Conservation (phyloP, 1,140 invertebrate species). For the Copidosoma floridanum region DNA sequence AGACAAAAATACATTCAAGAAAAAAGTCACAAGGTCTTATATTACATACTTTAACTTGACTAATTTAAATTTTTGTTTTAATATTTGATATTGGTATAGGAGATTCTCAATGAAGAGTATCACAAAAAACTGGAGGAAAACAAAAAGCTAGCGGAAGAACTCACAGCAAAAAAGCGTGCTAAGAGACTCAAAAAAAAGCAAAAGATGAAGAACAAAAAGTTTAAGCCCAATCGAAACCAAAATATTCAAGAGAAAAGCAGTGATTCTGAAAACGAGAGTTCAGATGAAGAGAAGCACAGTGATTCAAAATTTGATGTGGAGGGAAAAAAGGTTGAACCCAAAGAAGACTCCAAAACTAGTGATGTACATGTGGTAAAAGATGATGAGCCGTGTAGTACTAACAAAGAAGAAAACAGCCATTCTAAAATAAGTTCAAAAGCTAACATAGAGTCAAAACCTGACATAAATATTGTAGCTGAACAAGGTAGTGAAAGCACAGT, state of each 20-base stretch:
- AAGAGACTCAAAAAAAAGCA: conserved; percentile 79
- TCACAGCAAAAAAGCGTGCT: conserved; percentile 80
- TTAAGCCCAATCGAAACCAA: conserved; percentile 48
- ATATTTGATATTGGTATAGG: conserved; percentile 60
- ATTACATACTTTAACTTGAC: conserved; percentile 3
- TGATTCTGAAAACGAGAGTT: conserved; percentile 29
- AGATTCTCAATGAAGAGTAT: conserved; percentile 80
- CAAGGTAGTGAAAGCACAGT: too few relatives aligned
- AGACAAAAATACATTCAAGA: conserved; percentile 90
- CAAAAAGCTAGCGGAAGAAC: conserved; percentile 70
- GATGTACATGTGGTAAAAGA: not conserved
- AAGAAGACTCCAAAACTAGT: not conserved
- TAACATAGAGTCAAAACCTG: too few relatives aligned
- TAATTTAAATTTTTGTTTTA: not conserved
- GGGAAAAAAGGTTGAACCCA: not conserved
- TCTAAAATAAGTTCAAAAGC: too few relatives aligned
- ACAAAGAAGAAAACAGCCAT: too few relatives aligned
- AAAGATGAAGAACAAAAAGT: conserved; percentile 61
- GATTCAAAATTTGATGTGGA: conserved; percentile 16
- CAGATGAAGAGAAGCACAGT: conserved; percentile 27
- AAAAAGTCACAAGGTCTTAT: conserved; percentile 70
- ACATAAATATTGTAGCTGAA: too few relatives aligned
- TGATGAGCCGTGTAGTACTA: not conserved
- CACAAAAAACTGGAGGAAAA: conserved; percentile 80
- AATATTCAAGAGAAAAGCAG: conserved; percentile 34